phyloP scores from a whole-genome alignment of 2,797 vertebrate genomes.

The Salmo trutta region DNA sequence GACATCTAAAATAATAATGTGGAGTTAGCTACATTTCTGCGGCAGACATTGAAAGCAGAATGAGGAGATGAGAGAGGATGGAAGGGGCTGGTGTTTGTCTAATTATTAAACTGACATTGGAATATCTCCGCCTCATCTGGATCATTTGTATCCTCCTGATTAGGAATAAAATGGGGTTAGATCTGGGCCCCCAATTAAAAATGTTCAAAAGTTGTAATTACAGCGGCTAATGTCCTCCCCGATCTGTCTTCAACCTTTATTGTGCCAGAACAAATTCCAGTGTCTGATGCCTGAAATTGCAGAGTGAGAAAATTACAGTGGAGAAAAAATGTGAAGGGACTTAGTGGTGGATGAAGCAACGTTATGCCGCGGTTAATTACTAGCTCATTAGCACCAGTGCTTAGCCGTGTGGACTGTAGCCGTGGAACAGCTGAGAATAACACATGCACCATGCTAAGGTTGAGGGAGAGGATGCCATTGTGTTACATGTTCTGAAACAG shows the following conservation, averaged over 20 bases:
- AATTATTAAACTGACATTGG: constrained; percentile 35
- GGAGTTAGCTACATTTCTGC: constrained; percentile 1
- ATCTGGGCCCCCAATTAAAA: constrained; percentile 45
- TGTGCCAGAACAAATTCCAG: constrained; percentile 66
- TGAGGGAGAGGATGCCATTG: constrained; percentile 62
- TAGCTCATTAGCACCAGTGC: constrained; percentile 74
- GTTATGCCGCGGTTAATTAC: constrained; percentile 74
- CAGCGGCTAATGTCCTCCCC: constrained; percentile 44
- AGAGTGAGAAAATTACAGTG: constrained; percentile 68
- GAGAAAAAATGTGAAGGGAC: constrained; percentile 54
- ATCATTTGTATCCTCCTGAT: constrained; percentile 41
- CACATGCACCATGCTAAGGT: constrained; percentile 71
- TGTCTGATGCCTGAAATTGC: constrained; percentile 72
- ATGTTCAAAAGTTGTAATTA: constrained; percentile 54
- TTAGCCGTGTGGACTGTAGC: constrained; percentile 75
- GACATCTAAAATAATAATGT: background rate
- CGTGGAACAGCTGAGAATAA: constrained; percentile 74
- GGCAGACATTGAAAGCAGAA: constrained; percentile 5
- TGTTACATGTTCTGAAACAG: constrained; percentile 21
- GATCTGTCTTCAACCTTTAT: constrained; percentile 56
- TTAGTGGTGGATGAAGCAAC: constrained; percentile 74
- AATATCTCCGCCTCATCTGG: constrained; percentile 25
- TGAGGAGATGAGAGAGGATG: constrained; percentile 3
- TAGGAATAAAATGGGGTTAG: constrained; percentile 49
- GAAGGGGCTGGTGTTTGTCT: constrained; percentile 22